Percentiles rank a stretch among this genome's conserved stretches.
Conservation (phyloP, 2,113 vertebrate genomes). For the Nycticebus coucang region DNA sequence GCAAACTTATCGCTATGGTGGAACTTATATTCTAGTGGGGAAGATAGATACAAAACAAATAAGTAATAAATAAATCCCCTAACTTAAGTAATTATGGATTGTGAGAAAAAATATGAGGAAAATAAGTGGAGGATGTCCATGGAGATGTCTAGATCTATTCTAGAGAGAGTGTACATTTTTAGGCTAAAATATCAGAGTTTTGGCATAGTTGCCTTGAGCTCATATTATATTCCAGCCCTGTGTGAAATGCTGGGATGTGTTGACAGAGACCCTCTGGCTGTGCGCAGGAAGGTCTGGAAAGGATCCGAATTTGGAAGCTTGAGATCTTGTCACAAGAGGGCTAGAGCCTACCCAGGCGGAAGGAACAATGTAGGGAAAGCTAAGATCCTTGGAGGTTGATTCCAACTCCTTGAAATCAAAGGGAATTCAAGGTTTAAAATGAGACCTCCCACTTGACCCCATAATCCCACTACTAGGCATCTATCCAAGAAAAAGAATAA, state of each 20-base stretch:
- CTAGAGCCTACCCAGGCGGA: too few species aligned
- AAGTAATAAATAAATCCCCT: neutral
- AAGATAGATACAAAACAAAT: neutral
- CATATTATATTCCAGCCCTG: neutral
- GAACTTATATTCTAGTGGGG: neutral
- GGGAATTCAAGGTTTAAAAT: neutral
- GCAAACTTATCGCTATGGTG: fast-evolving
- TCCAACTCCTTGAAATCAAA: neutral
- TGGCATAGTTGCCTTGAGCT: fast-evolving
- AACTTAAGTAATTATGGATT: neutral
- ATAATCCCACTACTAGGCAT: too few species aligned
- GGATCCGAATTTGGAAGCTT: neutral
- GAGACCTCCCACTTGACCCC: too few species aligned
- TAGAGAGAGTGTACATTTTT: neutral
- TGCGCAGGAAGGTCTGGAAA: neutral
- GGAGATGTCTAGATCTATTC: neutral
- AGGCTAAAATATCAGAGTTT: neutral
- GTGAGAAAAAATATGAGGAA: neutral
- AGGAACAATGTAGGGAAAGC: neutral
- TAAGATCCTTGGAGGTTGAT: neutral
- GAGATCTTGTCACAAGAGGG: neutral
- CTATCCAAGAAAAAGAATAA: too few species aligned
- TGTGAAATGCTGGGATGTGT: fast-evolving
- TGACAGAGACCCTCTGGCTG: neutral
- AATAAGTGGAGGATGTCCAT: neutral